Base-by-base conservation (phyloP, 2,113 vertebrate species). In the Cryptoleucopteryx plumbea region DNA sequence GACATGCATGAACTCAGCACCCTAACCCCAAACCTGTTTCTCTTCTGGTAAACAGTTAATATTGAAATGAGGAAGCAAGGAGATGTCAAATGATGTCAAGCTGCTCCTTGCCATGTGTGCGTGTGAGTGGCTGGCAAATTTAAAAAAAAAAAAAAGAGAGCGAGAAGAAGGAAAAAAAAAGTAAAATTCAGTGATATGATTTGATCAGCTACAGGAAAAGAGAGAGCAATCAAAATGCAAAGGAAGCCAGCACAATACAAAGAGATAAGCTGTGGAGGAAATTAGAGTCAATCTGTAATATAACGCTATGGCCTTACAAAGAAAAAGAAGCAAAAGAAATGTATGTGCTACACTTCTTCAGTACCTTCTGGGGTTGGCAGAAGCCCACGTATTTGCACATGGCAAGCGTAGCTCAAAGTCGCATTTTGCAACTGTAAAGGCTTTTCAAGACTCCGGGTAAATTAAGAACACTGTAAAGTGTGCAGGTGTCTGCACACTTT, bases 11-110 rank as follows among this genome's bases (percentile, higher is more conserved):
- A 6, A 14, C 93, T 89, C 87, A 79, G 83, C 89, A 72, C 82
- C 66, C 89, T 20, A 82, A 61, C 78, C 73, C 85, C 95, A 96
- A 92, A 88, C 94, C 91, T 88, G 88, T 96, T 97, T 95, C 93
- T 82, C 83, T 92, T 94, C 86, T 95, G 94, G 84, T 86, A 22
- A 93, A 79, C 80, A 89, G 94, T 80, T 95, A 94, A 71, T 84
- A 93, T 71, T 95, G 94, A 96, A 97, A 97, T 86, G 88, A 96
- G 97, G 97, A 98, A 98, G 95, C 95, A 53, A 23, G 31, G 91
- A 61, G 38, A 80, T 85, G 92, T 77, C 72, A 82, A 96, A 53
- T 78, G 86, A 77, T 94, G 89, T 94, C 75, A 95, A 86, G 27
- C 73, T 82, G 65, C 82, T 85, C 86, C 63, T 72, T 52, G 62